A percentile compares a stretch with the other conserved stretches of the same genome.
These are phyloP conservation scores for Dipodomys spectabilis DNA, from an alignment of 2,113 vertebrate species.

Conservation along the genomic window DNA sequence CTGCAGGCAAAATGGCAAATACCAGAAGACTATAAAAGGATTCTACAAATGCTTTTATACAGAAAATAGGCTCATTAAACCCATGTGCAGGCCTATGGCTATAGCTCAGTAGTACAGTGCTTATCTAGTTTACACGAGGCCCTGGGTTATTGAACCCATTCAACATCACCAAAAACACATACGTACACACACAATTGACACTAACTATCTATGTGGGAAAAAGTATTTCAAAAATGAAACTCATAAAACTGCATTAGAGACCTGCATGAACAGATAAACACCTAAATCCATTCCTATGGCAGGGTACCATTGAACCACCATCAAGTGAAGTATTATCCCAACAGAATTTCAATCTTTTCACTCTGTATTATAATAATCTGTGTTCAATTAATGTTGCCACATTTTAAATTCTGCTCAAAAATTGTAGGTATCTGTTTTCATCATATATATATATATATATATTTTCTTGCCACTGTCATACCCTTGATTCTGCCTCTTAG, in stretches of 20 bases:
- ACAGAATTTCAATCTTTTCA: constrained; percentile 4
- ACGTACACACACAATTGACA: neutral
- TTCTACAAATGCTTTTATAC: constrained; percentile 18
- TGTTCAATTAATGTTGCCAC: neutral
- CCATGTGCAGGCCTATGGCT: neutral
- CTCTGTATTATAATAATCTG: neutral
- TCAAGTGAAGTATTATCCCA: neutral
- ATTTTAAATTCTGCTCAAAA: constrained; percentile 32
- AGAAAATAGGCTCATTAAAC: constrained; percentile 25
- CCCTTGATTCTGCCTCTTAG: constrained; percentile 11
- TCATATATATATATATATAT: neutral
- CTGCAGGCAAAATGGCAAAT: neutral
- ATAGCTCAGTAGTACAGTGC: neutral
- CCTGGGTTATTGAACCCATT: neutral
- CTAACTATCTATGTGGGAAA: neutral
- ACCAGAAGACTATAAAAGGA: constrained; percentile 37
- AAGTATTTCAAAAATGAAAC: constrained; percentile 44
- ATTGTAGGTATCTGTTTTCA: neutral
- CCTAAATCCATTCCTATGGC: neutral
- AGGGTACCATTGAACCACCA: neutral
- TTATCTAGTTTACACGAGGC: neutral
- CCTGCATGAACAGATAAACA: constrained; percentile 32
- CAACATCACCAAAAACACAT: neutral
- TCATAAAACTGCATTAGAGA: neutral
- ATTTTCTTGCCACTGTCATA: neutral